Base-by-base conservation (phyloP, 2,888 invertebrate species). In the Rhaphigaster nebulosa region DNA sequence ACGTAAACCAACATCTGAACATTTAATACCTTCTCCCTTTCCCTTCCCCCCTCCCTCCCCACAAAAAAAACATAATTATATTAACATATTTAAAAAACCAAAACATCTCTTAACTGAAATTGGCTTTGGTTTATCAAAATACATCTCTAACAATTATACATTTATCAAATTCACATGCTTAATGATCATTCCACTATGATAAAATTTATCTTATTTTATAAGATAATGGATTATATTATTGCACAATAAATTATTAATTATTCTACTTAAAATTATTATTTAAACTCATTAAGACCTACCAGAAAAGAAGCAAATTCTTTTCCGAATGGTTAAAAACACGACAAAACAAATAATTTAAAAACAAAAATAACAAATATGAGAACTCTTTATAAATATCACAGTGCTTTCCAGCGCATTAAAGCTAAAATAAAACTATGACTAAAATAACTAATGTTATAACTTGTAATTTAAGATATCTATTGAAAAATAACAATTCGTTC, bases 361-460 rank as follows among this genome's bases (percentile, higher is more conserved):
- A 65, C 18, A 15, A 70, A 34, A 70, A 70, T 70, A 70, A 70
- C 34, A 20, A 70, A 70, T 4, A 70, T 6, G 34, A 70, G 34
- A 70, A 70, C 4, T 34, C 70, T 70, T 70, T 38, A 34, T 60
- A 56, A 60, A 60, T 70, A 70, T 70, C 70, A 70, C 70, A 70
- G 70, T 34, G 70, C 34, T 70, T 70, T 20, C 70, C 70, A 34
- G 29, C 34, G 29, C 3, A 34, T 70, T 70, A 70, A 34, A 70
- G 34, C 34, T 70, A 29, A 65, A 70, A 70, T 34, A 65, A 29
- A 29, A 56, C 26, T 56, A 5, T 56, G n/a, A 60, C 12, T 60
- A 60, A 60, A 60, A 60, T n/a, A 34, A 34, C 6, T 70, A 10
- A 65, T 13, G 13, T 65, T 70, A 70, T 70, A 38, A 65, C 15